These are phyloP conservation scores for Hemicordylus capensis DNA, from an alignment of 2,113 vertebrate species.

Conservation along the genomic window DNA sequence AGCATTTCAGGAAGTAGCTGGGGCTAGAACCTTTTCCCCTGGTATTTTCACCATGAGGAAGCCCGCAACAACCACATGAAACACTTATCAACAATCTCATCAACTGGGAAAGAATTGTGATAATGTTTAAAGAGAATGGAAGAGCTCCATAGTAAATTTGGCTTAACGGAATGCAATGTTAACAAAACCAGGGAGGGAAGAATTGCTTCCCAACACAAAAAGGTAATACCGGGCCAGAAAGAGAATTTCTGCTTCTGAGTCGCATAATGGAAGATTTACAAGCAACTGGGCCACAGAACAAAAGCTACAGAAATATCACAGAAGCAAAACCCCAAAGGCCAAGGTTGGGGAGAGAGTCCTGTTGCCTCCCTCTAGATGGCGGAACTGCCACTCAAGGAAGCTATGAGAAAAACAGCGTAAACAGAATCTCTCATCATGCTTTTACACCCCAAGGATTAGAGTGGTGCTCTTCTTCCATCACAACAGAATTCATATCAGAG, in stretches of 20 bases:
- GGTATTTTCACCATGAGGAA: no score
- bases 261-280: slow-evolving; percentile 22
- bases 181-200: neutral
- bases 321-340: slow-evolving; percentile 23
- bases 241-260: neutral
- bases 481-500: slow-evolving; percentile 58
- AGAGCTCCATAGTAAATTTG: neutral
- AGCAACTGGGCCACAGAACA: slow-evolving; percentile 41
- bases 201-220: neutral
- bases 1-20: neutral
- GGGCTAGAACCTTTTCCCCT: neutral
- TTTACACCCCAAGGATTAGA: slow-evolving; percentile 26
- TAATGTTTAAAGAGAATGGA: neutral
- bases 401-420: slow-evolving; percentile 25
- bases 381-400: slow-evolving; percentile 2
- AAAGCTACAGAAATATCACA: slow-evolving; percentile 28
- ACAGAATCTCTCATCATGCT: neutral
- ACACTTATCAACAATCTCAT: no score
- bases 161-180: neutral
- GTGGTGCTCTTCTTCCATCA: slow-evolving; percentile 41
- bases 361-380: neutral
- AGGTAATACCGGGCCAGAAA: neutral
- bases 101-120: neutral
- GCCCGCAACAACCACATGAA: no score
- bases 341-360: neutral